phyloP scores from a whole-genome alignment of 2,888 invertebrate species.

The Blastobasis lacticolella region DNA sequence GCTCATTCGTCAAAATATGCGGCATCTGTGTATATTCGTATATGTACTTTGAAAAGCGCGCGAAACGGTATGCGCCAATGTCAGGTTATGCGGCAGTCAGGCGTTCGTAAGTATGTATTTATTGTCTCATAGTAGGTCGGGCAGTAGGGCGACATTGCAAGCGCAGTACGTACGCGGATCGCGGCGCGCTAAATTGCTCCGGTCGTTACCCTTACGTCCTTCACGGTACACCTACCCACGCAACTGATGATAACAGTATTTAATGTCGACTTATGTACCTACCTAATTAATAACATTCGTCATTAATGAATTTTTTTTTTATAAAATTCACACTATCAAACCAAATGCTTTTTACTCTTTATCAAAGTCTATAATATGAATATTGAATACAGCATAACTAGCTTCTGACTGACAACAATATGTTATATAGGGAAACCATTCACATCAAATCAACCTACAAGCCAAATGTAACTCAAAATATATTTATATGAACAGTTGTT shows the following conservation, averaged over 20 bases:
- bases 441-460: no score
- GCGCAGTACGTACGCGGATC: slow-evolving; percentile 13
- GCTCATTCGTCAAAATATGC: no score
- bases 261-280: no score
- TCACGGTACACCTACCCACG: slow-evolving; percentile 28
- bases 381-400: no score
- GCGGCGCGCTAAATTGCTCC: slow-evolving; percentile 31
- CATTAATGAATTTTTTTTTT: slow-evolving; percentile 4
- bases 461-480: no score
- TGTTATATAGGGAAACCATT: no score
- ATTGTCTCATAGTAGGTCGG: slow-evolving; percentile 13
- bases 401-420: no score
- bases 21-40: no score
- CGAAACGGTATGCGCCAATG: neutral
- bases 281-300: slow-evolving; percentile 13
- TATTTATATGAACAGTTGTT: no score
- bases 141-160: slow-evolving; percentile 24
- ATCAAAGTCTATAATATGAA: no score
- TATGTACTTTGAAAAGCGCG: no score
- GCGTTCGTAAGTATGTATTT: neutral
- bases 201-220: slow-evolving; percentile 35
- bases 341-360: neutral
- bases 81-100: neutral
- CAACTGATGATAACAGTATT: slow-evolving; percentile 21
- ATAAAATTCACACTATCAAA: neutral